Conservation (phyloP, 2,888 invertebrate genomes). For the Apeira syringaria region DNA sequence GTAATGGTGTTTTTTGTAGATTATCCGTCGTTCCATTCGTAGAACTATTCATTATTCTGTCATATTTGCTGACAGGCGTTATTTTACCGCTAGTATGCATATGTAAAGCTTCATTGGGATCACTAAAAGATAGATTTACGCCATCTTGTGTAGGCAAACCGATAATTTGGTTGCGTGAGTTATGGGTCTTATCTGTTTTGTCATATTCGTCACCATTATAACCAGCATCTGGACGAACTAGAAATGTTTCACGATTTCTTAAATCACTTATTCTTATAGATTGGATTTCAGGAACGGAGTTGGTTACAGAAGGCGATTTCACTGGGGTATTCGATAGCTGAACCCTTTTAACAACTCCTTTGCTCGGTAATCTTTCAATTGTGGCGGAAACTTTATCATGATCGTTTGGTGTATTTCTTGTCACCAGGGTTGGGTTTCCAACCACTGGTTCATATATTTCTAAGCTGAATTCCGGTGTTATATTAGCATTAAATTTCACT, state of each 20-base stretch:
- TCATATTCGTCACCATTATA: conserved; percentile 19
- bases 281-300: not conserved
- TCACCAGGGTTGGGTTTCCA: conserved; percentile 5
- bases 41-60: conserved; percentile 1
- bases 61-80: conserved; percentile 1
- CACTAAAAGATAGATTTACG: conserved; percentile 5
- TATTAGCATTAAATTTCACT: conserved; percentile 8
- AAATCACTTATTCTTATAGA: conserved; percentile 8
- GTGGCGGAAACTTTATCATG: conserved; percentile 29
- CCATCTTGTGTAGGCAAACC: not conserved
- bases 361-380: conserved; percentile 46
- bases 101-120: not conserved
- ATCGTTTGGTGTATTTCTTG: conserved; percentile 5
- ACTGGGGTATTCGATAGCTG: conserved; percentile 40
- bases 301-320: conserved; percentile 38
- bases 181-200: conserved; percentile 16
- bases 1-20: not conserved
- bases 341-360: conserved; percentile 49
- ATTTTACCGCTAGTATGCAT: not conserved
- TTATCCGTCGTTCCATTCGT: not conserved
- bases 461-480: conserved; percentile 12
- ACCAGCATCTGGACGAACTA: not conserved
- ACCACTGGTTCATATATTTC: conserved; percentile 13
- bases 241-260: not conserved
- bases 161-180: not conserved